Base-by-base conservation (phyloP, 2,113 vertebrate species). In the Pelecanus crispus region DNA sequence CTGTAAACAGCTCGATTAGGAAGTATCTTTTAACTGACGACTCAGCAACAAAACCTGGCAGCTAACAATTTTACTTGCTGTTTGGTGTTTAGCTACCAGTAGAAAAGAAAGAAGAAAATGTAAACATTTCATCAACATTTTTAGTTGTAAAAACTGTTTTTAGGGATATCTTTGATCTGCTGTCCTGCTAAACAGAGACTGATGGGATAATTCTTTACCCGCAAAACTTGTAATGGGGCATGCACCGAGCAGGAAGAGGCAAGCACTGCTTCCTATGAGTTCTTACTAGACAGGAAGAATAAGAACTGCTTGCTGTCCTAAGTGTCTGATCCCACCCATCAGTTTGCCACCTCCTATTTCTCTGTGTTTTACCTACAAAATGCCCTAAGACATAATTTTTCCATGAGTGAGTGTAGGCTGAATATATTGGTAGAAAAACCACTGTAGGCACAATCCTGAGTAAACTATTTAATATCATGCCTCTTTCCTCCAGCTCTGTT, bases 391-490 rank as follows among this genome's bases (percentile, higher is more conserved):
- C 6, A 81, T 0, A 44, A 21, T 65, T 79, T 78, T 86, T 34
- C 36, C 0, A 0, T 28, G 11, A 82, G 13, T 0, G 0, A 72
- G 10, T 15, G 12, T 56, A 55, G 42, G 17, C 34, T 86, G 47
- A 73, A 86, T 68, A 49, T 38, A 45, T 3, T 47, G 36, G 17
- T 36, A 68, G 52, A 63, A 81, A 87, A 91, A 86, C 11, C 24
- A 59, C 36, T 8, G 29, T 44, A n/a, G 44, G 11, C n/a, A 29
- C 21, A 61, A 74, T 59, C 20, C 21, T 6, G 40, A 83, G 6
- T 44, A 59, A 88, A 65, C 25, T 29, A 7, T 66, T 89, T 89
- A 52, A 29, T 65, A 65, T 36, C 29, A 42, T 2, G 20, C 8
- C 25, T 71, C 4, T 22, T 92, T 78, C 24, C 80, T 80, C 34